phyloP scores from a whole-genome alignment of 2,888 invertebrate species.

The Catonia carolina region DNA sequence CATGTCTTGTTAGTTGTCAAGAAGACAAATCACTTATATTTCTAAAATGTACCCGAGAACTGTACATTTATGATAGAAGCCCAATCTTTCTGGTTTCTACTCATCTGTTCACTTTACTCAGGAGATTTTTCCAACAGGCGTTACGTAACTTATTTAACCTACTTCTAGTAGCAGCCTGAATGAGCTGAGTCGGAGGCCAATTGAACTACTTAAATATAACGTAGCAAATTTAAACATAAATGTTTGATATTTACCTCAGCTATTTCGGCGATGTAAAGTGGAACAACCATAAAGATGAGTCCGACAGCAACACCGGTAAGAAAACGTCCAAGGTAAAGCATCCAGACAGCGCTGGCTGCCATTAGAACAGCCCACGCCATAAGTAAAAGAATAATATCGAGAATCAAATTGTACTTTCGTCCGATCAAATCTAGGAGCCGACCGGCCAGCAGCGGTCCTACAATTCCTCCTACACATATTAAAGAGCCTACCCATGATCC shows the following conservation, averaged over 20 bases:
- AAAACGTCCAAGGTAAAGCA: conserved; percentile 1
- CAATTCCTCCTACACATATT: conserved; percentile 50
- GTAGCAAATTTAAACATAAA: no score
- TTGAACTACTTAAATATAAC: no score
- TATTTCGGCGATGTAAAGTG: conserved; percentile 3
- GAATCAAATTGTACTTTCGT: conserved; percentile 48
- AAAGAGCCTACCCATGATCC: conserved; percentile 53
- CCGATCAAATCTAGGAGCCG: conserved; percentile 50
- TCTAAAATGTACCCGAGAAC: no score
- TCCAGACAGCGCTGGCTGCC: neutral
- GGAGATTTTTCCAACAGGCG: no score
- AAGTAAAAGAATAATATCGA: neutral
- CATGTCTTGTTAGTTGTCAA: no score
- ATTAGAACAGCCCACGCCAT: conserved; percentile 11
- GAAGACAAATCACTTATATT: no score
- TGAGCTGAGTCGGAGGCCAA: no score
- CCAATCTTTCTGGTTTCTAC: no score
- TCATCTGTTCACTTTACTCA: no score
- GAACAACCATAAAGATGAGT: neutral
- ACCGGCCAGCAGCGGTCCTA: conserved; percentile 52
- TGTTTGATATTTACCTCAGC: neutral
- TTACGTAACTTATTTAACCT: no score
- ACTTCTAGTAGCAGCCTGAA: no score
- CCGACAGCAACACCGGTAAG: conserved; percentile 4
- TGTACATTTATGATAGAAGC: no score